Conservation (phyloP, 2,113 vertebrate genomes). For the Neopipo cinnamomea region DNA sequence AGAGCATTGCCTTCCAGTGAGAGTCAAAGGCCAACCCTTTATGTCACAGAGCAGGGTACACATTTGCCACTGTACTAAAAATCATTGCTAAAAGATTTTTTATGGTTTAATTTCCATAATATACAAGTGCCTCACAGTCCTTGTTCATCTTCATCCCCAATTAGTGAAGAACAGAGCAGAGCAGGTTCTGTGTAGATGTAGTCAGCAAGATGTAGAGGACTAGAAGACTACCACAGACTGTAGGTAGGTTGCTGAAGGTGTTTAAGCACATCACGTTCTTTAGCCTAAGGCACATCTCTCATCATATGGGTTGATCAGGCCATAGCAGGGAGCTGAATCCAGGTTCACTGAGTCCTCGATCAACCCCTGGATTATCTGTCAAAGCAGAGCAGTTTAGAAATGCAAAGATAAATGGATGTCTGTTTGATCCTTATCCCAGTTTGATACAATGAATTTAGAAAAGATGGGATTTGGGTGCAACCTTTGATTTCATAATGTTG, state of each 20-base stretch:
- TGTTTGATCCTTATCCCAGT: background rate
- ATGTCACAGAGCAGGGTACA: background rate
- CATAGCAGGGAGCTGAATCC: background rate
- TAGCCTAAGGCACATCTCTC: background rate
- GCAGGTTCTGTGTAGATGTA: background rate
- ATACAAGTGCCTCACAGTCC: background rate
- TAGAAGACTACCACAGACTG: background rate
- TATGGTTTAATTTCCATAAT: background rate
- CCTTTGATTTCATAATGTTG: background rate
- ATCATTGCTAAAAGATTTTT: background rate
- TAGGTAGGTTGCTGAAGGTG: background rate
- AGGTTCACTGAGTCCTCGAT: fast-evolving
- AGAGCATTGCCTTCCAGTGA: background rate
- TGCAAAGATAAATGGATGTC: background rate
- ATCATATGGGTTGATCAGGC: background rate
- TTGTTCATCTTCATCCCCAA: background rate
- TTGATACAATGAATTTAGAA: background rate
- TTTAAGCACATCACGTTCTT: background rate
- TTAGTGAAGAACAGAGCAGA: background rate
- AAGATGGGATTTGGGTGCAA: background rate
- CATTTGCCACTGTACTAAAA: background rate
- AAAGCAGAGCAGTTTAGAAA: background rate
- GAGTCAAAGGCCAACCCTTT: background rate
- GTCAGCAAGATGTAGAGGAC: fast-evolving
- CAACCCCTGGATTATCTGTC: background rate